Evolutionary conservation across 2,888 invertebrate genomes (phyloP), one percentile per base, ranked within the genome.

Genomic region (Exephanes ischioxanthus): DNA sequence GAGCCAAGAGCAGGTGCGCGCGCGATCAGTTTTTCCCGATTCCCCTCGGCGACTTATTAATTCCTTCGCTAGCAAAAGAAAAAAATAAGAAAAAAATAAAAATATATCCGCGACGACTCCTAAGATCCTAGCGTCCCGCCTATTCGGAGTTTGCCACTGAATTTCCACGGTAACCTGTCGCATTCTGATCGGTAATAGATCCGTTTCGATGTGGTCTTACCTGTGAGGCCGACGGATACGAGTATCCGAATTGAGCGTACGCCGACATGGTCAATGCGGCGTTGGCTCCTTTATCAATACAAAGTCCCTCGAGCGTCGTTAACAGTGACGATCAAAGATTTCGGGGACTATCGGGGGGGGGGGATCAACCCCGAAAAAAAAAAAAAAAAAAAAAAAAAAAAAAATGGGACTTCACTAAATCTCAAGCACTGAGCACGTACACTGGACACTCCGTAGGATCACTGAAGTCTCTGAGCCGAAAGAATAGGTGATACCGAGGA

Each of bases 191-290:
- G 66, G 14, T 76, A 76, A 66, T 30, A 4, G 30, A 63, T 30
- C 63, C 61, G 71, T n/a, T 33, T 3, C 45, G 58, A 26, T 51
- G 45, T 72, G 41, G 68, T 61, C 96, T 95, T 95, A 98, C 98
- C 98, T 98, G 98, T 92, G 98, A 97, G 94, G 97, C 97, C 96
- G 98, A 96, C 96, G 97, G 97, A 96, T 98, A 98, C 93, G 97
- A 96, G 95, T 98, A 98, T 95, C 98, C 98, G 95, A 98, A 98
- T 95, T 98, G 98, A 94, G 98, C 96, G 95, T 98, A 98, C 92
- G 98, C 97, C 94, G 98, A 96, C 96, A 96, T 96, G 16, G 26
- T 84, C 86, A 70, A 73, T 68, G 53, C 73, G 73, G 70, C 70
- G 79, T 75, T 79, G 30, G 75, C 72, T 72, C 73, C 70, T 67